phyloP scores from a whole-genome alignment of 2,797 vertebrate species.

The Sardinella longiceps region DNA sequence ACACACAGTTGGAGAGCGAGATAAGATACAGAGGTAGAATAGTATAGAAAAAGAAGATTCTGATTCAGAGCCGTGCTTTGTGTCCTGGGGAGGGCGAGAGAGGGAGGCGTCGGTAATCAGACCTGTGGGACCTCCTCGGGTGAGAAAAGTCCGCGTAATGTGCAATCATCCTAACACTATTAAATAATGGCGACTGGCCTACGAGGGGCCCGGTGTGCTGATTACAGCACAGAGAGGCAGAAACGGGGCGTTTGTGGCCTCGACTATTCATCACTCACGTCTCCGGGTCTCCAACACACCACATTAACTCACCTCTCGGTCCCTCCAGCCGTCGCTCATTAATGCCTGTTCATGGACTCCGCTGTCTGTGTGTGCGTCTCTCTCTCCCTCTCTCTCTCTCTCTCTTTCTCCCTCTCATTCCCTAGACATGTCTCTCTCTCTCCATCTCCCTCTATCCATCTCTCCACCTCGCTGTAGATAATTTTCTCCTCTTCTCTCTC shows the following conservation, averaged over 20 bases:
- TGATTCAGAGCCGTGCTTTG: neutral
- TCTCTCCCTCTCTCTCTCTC: neutral
- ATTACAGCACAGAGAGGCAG: neutral
- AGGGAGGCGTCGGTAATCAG: neutral
- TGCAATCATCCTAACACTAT: constrained; percentile 10
- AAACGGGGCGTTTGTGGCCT: neutral
- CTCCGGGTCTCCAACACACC: constrained; percentile 6
- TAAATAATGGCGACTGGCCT: neutral
- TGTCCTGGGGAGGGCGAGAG: neutral
- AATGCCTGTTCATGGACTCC: neutral
- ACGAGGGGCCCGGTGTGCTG: neutral
- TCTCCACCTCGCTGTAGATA: too few species aligned
- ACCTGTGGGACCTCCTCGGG: neutral
- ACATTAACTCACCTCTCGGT: neutral
- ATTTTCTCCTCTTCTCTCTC: neutral
- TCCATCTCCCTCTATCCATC: neutral
- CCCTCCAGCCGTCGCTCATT: constrained; percentile 26
- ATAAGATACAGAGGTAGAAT: neutral
- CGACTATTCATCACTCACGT: neutral
- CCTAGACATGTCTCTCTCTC: neutral
- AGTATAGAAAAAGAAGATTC: neutral
- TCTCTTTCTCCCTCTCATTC: neutral
- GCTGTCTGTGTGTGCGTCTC: neutral
- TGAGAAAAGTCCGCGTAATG: neutral
- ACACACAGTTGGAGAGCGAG: neutral